Base-by-base conservation (phyloP, 2,888 invertebrate genomes). In the Petrolisthes cinctipes region DNA sequence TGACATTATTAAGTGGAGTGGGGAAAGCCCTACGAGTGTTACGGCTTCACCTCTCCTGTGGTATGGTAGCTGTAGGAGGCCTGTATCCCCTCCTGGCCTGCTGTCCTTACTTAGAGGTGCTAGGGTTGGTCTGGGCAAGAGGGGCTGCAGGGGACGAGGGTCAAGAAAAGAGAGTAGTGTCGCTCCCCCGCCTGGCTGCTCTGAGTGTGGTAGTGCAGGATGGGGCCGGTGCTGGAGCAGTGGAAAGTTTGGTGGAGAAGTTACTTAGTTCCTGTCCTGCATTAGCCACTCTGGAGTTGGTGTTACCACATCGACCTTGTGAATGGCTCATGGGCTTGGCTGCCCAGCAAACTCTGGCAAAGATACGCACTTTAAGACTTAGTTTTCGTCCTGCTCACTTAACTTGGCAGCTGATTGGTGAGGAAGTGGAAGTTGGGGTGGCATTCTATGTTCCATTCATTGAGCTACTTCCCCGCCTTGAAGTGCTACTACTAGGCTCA, bases 241-340 rank as follows among this genome's bases (percentile, higher is more conserved):
- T 88, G 17, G 53, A 88, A 54, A 76, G 78, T 51, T 17, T 84
- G 9, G 78, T 84, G n/a, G 75, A 88, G 81, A 73, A 20, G 14
- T 14, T 88, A 17, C 56, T 88, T 23, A 53, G 61, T 53, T 53
- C 83, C 6, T 81, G 79, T 53, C 81, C 87, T 23, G 75, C n/a
- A 14, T 81, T 81, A n/a, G 71, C 56, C 54, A 81, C 14, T n/a
- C 20, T 88, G 51, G 83, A 83, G 51, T 81, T 88, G n/a, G 81
- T 88, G 20, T 37, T 88, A 56, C 75, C 68, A 23, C 61, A 84
- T 66, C 51, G 75, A 54, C 87, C 87, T n/a, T 84, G 81, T 79
- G 80, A 80, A n/a, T 84, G 87, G 87, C 81, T 88, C 9, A 88
- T 84, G 87, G 56, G 20, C 17, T 71, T 88, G 76, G 87, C 87